A percentile compares a stretch with the other conserved stretches of the same genome.
These are phyloP conservation scores for Myopa tessellatipennis DNA, from an alignment of 2,888 invertebrate genomes.

Conservation along the genomic window DNA sequence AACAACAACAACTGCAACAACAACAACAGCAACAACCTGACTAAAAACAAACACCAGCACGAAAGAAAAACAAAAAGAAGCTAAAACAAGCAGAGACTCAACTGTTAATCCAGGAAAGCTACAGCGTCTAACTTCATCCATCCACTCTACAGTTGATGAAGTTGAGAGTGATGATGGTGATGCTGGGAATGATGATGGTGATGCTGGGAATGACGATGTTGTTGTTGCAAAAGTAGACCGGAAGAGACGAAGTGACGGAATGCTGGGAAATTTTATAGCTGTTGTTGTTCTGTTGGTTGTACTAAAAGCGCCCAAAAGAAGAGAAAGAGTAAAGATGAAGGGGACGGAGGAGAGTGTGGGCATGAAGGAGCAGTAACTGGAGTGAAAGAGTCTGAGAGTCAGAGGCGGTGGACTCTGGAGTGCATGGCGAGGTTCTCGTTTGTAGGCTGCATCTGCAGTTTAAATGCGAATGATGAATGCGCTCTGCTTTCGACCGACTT, in stretches of 20 bases:
- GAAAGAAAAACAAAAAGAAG: constrained; percentile 9
- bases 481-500: neutral
- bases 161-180: no score
- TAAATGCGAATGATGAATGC: constrained; percentile 5
- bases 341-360: neutral
- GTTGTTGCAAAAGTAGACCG: constrained; percentile 1
- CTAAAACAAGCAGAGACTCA: neutral
- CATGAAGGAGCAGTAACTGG: neutral
- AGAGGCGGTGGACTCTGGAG: neutral
- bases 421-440: neutral
- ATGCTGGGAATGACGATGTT: neutral
- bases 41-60: neutral
- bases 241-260: neutral
- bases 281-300: neutral
- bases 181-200: neutral
- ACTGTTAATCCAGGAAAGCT: constrained; percentile 29
- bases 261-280: neutral
- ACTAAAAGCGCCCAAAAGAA: neutral
- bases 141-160: neutral
- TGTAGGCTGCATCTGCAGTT: neutral
- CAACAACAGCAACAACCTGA: constrained; percentile 6
- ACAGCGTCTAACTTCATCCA: constrained; percentile 12
- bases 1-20: neutral
- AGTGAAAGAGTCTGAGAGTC: neutral
- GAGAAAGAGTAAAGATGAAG: neutral